Evolutionary conservation across 2,888 invertebrate species (phyloP).

Genomic region (Pseudoips prasinana): DNA sequence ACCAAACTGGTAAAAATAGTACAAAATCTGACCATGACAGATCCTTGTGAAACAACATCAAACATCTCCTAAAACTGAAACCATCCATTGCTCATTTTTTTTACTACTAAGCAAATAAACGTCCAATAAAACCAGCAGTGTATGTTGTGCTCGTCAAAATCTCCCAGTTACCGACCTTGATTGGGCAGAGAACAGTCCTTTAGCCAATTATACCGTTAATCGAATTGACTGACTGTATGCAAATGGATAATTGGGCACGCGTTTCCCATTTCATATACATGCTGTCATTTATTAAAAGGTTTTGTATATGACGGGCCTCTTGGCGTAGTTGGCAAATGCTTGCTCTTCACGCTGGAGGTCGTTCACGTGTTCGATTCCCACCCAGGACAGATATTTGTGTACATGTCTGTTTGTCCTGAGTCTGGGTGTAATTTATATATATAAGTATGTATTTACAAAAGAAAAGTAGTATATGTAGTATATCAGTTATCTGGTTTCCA

Average conservation of each 20-base stretch:
- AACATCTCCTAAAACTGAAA: background rate
- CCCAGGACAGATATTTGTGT: too few relatives aligned
- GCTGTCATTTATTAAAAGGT: conserved; percentile 19
- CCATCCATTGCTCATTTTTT: conserved; percentile 7
- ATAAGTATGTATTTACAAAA: too few relatives aligned
- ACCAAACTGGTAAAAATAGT: conserved; percentile 11
- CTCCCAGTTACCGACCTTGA: conserved; percentile 45
- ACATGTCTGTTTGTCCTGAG: too few relatives aligned
- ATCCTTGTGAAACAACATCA: conserved; percentile 14
- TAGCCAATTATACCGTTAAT: conserved; percentile 72
- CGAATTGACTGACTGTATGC: conserved; percentile 72
- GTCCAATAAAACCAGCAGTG: conserved; percentile 3
- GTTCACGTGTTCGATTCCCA: too few relatives aligned
- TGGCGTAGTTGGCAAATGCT: too few relatives aligned
- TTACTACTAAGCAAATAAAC: background rate
- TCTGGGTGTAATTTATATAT: too few relatives aligned
- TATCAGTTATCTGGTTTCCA: too few relatives aligned
- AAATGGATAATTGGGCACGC: conserved; percentile 75
- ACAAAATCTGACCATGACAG: conserved; percentile 14
- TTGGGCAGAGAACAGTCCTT: conserved; percentile 53
- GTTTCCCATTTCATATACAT: conserved; percentile 57
- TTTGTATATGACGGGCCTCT: too few relatives aligned
- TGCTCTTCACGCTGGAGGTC: too few relatives aligned
- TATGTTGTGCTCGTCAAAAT: background rate
- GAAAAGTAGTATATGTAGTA: too few relatives aligned